Base-by-base conservation (phyloP, 2,888 invertebrate genomes). In the Hololepta plana region DNA sequence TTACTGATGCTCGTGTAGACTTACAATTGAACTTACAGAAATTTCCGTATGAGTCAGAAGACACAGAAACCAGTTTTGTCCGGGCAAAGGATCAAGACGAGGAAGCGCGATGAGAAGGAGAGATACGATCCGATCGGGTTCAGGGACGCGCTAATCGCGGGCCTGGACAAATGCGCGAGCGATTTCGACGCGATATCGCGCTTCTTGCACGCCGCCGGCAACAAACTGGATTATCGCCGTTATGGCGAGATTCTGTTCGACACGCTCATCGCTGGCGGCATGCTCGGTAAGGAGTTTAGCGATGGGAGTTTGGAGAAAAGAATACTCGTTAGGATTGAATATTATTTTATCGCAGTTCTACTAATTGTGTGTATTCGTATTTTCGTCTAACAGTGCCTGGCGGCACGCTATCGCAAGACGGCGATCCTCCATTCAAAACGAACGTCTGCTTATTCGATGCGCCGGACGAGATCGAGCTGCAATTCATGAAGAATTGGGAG, bases 31-130 rank as follows among this genome's bases (percentile, higher is more conserved):
- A n/a, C n/a, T 53, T 53, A 24, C 46, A 56, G 56, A 56, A 54
- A 54, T 55, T 55, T 56, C 88, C 91, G 88, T 90, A 93, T 93
- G 93, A 93, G 88, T 93, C 91, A 91, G 72, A 93, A 93, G 84
- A 84, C 77, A 75, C 91, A 93, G 88, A 90, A 91, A 85, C 93
- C 93, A 79, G 82, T 90, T 77, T 72, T 93, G 77, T 90, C 90
- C 79, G 93, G 93, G 85, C 91, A 91, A 75, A 90, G 93, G 73
- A 91, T 93, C 75, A 93, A 93, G 87, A 91, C 93, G 85, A 84
- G 93, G 79, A 93, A 93, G 84, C 90, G 93, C 90, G 93, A 93
- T 93, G 93, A 93, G 79, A 93, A 87, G 79, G 93, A 95, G 77
- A 95, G 93, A 67, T 91, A 90, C 74, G 93, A 95, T 71, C 91